phyloP scores from a whole-genome alignment of 2,888 invertebrate species.

The Elmis aenea region DNA sequence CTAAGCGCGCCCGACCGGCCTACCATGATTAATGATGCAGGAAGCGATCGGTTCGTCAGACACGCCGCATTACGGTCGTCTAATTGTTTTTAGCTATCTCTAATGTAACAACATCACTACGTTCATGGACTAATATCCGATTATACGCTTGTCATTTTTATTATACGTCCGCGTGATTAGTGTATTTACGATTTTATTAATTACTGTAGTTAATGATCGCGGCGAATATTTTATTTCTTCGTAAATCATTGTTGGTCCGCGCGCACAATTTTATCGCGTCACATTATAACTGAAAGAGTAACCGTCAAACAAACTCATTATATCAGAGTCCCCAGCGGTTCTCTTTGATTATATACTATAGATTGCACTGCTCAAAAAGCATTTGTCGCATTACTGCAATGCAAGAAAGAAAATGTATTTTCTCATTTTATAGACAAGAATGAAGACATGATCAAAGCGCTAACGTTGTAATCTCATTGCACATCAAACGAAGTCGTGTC shows the following conservation, averaged over 20 bases:
- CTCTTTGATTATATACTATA: constrained; percentile 27
- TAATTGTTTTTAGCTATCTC: constrained; percentile 35
- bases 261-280: constrained; percentile 13
- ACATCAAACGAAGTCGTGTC: constrained; percentile 19
- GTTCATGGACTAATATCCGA: constrained; percentile 27
- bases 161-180: constrained; percentile 11
- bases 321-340: constrained; percentile 26
- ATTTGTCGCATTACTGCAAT: constrained; percentile 19
- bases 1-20: constrained; percentile 18
- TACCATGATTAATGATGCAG: constrained; percentile 40
- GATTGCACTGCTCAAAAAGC: constrained; percentile 22
- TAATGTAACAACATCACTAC: constrained; percentile 19
- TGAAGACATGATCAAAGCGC: constrained; percentile 12
- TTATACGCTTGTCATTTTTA: constrained; percentile 29
- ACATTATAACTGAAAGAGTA: constrained; percentile 24
- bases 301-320: constrained; percentile 30
- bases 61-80: constrained; percentile 34
- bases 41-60: constrained; percentile 41
- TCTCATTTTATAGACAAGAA: constrained; percentile 9
- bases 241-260: background rate
- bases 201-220: constrained; percentile 8
- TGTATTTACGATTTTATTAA: constrained; percentile 15
- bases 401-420: constrained; percentile 9
- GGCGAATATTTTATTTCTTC: background rate
- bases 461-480: constrained; percentile 8